These are phyloP conservation scores for Drosophila conformis DNA, from an alignment of 2,888 invertebrate species.

Conservation along the genomic window DNA sequence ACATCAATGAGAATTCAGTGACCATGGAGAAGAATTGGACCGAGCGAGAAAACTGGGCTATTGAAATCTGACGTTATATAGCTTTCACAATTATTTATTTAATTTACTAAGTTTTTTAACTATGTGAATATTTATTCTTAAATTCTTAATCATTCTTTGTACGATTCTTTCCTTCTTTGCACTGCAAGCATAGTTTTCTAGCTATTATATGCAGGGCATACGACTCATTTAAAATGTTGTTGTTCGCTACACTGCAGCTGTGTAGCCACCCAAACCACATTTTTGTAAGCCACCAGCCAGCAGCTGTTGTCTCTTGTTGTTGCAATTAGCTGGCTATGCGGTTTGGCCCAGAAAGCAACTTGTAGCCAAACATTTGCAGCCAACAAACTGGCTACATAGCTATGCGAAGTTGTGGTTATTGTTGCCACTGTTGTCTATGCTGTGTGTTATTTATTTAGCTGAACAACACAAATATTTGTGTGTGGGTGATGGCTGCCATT, in stretches of 20 bases:
- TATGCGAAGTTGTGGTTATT: slow-evolving; percentile 26
- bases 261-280: slow-evolving; percentile 66
- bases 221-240: slow-evolving; percentile 13
- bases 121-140: background rate
- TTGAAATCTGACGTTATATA: background rate
- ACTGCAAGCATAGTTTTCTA: slow-evolving; percentile 1
- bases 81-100: slow-evolving; percentile 7
- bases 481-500: slow-evolving; percentile 62
- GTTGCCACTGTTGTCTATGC: slow-evolving; percentile 20
- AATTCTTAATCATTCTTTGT: background rate
- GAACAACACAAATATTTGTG: slow-evolving; percentile 49
- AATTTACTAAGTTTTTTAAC: background rate
- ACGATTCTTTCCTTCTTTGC: background rate
- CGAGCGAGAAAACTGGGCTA: slow-evolving; percentile 9
- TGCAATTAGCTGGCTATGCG: slow-evolving; percentile 77
- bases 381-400: slow-evolving; percentile 42
- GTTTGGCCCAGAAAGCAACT: slow-evolving; percentile 77
- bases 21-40: slow-evolving; percentile 8
- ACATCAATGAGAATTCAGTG: background rate
- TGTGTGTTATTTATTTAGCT: slow-evolving; percentile 42
- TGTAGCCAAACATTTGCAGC: slow-evolving; percentile 57
- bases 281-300: slow-evolving; percentile 55
- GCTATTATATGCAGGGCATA: slow-evolving; percentile 13
- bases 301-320: slow-evolving; percentile 51
- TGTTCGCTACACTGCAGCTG: slow-evolving; percentile 52